Evolutionary conservation across 35 echinoderm and acorn worm species (phyloP).

Genomic region (Chiridota heheva): DNA sequence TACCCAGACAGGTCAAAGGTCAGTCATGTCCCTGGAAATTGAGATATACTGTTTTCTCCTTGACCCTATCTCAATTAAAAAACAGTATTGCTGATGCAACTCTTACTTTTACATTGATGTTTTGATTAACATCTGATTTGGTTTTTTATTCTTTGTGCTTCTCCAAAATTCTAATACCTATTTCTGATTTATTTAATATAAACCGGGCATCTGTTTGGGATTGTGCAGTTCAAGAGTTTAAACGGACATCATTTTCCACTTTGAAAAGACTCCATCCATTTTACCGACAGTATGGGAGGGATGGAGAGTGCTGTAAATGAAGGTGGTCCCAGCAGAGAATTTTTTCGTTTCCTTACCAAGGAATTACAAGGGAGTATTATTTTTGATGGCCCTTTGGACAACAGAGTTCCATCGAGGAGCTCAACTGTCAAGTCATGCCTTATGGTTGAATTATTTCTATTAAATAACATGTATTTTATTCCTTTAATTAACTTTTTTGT

Average conservation of each 20-base stretch:
- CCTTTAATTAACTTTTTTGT: no score
- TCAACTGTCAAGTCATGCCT: neutral
- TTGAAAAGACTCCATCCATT: neutral
- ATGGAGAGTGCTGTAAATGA: slow-evolving; percentile 17
- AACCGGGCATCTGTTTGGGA: slow-evolving; percentile 12
- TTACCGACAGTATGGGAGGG: slow-evolving; percentile 9
- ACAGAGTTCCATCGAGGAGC: neutral
- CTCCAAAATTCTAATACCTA: no score
- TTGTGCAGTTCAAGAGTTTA: neutral
- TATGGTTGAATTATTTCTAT: no score
- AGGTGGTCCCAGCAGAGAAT: slow-evolving; percentile 24
- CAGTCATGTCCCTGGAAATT: no score
- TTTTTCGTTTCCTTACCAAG: neutral
- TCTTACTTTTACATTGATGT: no score
- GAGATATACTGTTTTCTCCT: no score
- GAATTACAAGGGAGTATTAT: neutral
- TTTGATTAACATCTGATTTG: no score
- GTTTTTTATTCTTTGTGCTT: no score
- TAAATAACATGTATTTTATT: no score
- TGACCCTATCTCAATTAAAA: no score
- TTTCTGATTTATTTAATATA: slow-evolving; percentile 26
- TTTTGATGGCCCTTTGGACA: slow-evolving; percentile 14
- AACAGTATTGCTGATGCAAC: no score
- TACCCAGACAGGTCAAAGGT: no score
- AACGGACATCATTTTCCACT: neutral